Base-by-base conservation (phyloP, 2,888 invertebrate genomes). In the Drosophila conformis region DNA sequence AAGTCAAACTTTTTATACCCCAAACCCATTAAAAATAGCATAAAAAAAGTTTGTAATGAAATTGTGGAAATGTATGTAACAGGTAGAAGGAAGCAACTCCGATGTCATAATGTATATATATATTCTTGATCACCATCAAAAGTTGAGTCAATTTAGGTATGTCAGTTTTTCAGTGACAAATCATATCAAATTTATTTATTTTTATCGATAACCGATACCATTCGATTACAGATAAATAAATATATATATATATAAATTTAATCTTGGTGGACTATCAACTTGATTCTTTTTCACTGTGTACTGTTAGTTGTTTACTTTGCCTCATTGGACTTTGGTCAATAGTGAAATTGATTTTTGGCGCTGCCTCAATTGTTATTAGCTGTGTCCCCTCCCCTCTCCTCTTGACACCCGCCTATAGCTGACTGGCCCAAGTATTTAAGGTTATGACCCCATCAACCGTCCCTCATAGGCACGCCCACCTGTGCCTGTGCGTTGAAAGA, bases 261-360 rank as follows among this genome's bases (percentile, higher is more conserved):
- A 21, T 46, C 21, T 15, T 46, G 21, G 21, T 46, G 4, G 21
- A 46, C 46, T 21, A 4, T 15, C 13, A 15, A 25, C 25, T 25
- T 18, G 25, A 27, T 18, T 8, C 1, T 38, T 56, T n/a, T 8
- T 27, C 38, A 0, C 27, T 38, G 56, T 56, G 56, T n/a, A 53
- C 10, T 36, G 7, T 53, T 18, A n/a, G 48, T 56, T 54, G 46
- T 57, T 59, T 66, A 65, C 36, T 29, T 52, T 65, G n/a, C 40
- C 61, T 60, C 49, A 25, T 73, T 82, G 35, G 72, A 52, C 83
- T 73, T 76, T 81, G 87, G 87, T 87, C 87, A 87, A 90, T 87
- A 88, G 68, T 77, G 75, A 85, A 90, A 87, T 87, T 90, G 89
- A 87, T 87, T 90, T 87, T 78, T 62, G 75, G 60, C 52, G 31